Percentiles rank a stretch among this genome's conserved stretches.
phyloP scores from a whole-genome alignment of 2,113 vertebrate species.

The Trematocara variabile region DNA sequence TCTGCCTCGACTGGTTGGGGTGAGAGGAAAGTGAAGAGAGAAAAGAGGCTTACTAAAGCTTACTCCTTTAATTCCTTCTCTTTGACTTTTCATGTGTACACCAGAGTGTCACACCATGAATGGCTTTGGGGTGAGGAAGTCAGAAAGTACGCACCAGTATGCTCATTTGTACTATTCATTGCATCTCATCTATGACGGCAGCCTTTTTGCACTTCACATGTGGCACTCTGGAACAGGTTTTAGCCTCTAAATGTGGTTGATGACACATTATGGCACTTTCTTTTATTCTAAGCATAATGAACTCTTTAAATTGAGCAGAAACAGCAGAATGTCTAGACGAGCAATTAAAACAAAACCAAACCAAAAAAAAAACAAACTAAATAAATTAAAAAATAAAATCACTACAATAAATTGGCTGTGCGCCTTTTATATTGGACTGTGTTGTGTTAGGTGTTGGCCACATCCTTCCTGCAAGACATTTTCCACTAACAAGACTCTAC shows the following conservation, averaged over 20 bases:
- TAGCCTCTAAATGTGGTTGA: neutral
- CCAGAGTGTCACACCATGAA: neutral
- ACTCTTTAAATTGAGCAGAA: neutral
- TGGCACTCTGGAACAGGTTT: neutral
- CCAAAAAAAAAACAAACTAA: fast-evolving
- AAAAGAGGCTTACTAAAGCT: neutral
- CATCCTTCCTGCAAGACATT: neutral
- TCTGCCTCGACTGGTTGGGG: neutral
- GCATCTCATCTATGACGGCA: neutral
- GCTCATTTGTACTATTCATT: neutral
- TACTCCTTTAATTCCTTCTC: neutral
- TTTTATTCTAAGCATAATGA: neutral
- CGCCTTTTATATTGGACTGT: neutral
- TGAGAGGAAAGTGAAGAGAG: neutral
- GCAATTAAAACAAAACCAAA: neutral
- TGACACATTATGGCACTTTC: neutral
- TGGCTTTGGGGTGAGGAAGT: neutral
- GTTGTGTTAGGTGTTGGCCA: neutral
- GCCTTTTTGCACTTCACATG: neutral
- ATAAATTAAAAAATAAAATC: neutral
- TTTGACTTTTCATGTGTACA: neutral
- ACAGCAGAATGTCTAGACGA: neutral
- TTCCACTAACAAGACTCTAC: neutral
- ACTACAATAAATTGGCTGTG: neutral
- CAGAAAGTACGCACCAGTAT: neutral